These are phyloP conservation scores for Teleiodes luculella DNA, from an alignment of 2,888 invertebrate species.

Conservation along the genomic window DNA sequence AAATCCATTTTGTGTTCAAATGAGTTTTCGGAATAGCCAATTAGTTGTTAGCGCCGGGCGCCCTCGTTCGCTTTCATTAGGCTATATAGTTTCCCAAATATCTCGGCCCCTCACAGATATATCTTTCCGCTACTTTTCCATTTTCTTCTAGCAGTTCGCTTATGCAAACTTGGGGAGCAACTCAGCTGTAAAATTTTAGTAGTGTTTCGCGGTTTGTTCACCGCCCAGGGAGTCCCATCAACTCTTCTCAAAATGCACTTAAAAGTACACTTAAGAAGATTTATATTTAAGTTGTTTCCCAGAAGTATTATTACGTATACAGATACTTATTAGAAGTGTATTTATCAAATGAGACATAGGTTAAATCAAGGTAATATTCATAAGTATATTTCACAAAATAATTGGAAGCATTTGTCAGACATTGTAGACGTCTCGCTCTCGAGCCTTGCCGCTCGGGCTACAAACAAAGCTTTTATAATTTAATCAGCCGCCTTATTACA, in stretches of 20 bases:
- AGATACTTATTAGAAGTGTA: too few species aligned
- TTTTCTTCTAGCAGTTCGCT: slow-evolving; percentile 66
- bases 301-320: too few species aligned
- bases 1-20: slow-evolving; percentile 78
- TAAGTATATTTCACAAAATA: background rate
- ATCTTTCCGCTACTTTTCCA: slow-evolving; percentile 70
- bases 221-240: slow-evolving; percentile 21
- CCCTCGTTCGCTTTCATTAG: slow-evolving; percentile 78
- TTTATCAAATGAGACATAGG: background rate
- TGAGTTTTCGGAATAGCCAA: slow-evolving; percentile 79
- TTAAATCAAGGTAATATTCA: background rate
- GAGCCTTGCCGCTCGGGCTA: slow-evolving; percentile 15
- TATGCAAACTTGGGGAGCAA: slow-evolving; percentile 50
- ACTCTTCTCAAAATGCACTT: background rate
- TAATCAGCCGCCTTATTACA: slow-evolving; percentile 30
- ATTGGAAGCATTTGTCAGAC: background rate
- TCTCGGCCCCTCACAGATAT: slow-evolving; percentile 73
- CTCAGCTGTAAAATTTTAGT: slow-evolving; percentile 67
- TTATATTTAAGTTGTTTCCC: too few species aligned
- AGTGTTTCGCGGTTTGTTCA: slow-evolving; percentile 57
- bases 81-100: slow-evolving; percentile 78
- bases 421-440: slow-evolving; percentile 9
- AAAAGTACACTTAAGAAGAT: background rate
- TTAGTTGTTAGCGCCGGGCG: slow-evolving; percentile 78
- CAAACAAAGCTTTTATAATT: slow-evolving; percentile 24